Base-by-base conservation (phyloP, 1,140 invertebrate species). In the Drosophila yakuba region DNA sequence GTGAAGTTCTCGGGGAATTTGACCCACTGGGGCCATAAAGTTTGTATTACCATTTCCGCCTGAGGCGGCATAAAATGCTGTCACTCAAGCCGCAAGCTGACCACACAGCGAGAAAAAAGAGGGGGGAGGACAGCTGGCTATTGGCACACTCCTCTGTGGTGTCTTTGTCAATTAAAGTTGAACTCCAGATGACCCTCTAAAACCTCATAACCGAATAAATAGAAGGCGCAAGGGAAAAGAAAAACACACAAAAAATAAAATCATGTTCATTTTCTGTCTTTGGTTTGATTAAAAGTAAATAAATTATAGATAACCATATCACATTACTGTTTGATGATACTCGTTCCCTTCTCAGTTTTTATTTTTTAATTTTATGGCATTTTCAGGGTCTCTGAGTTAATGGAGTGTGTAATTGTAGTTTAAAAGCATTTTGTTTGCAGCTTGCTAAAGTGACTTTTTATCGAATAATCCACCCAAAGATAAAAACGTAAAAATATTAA, bases 251-350 rank as follows among this genome's bases (percentile, higher is more conserved):
- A 48, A 32, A 39, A 69, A 38, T 32, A 68, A 56, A 69, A 69
- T 41, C 59, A 60, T 74, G 74, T 78, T 81, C 60, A 41, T 52
- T 68, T 57, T 74, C 56, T 66, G 63, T 52, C 61, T 74, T 74
- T 75, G 51, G 69, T 83, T 83, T 71, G 56, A 79, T 79, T 75
- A 84, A 84, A 83, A 83, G 59, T 48, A 74, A 82, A 84, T 82
- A 82, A 74, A 64, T 69, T 79, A 43, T 48, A 47, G 75, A 84
- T 84, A 83, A 80, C 64, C 47, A 80, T 73, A 83, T 83, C 76
- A 44, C 59, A 50, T 79, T 71, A 54, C 74, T 59, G 36, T 55
- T 63, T 25, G 54, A 68, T 55, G 58, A 54, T n/a, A 35, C n/a
- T 25, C 36, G 39, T 35, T 51, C 58, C 28, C 62, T 35, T 41